Base-by-base conservation (phyloP, 2,888 invertebrate species). In the Conistra vaccinii region DNA sequence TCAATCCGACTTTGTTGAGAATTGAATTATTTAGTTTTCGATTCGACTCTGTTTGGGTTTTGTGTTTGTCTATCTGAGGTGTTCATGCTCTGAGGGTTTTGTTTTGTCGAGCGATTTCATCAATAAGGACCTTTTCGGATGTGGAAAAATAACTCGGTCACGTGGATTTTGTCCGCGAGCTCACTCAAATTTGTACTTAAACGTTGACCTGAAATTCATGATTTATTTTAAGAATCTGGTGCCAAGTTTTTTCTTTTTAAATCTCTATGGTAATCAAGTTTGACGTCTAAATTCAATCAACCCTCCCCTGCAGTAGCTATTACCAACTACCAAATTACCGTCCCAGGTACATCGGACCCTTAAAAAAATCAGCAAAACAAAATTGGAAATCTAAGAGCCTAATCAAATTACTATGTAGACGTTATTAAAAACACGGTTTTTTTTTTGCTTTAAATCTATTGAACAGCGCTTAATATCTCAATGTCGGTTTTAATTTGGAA, bases 1-100 rank as follows among this genome's bases (percentile, higher is more conserved):
- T 95, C 95, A 95, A 95, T 95, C 91, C 92, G 91, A 94, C 92
- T 96, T 94, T 93, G 94, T 93, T 90, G 88, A 83, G 86, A 94
- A 96, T 95, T 95, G 92, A 94, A 95, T 96, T 96, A 96, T 96
- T 95, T 95, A 95, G 96, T 96, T 96, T 93, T 84, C 94, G 94
- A 95, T 95, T 93, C 94, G 93, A 92, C 91, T 93, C 90, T 91
- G 93, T 94, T 87, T 93, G 93, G 92, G 90, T 91, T 91, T 90
- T 90, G 89, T 90, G 91, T 93, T 93, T 93, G 92, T 86, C 80
- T 88, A 86, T 80, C 84, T 84, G 85, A 88, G 87, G 87, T 93
- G 93, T 94, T 92, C 88, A 89, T 90, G 93, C 90, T 92, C 86
- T 87, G 91, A 73, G 88, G 89, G 84, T 85, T 92, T 91, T 90